phyloP scores from a whole-genome alignment of 64 coral and sea anemone genomes.

The Cladopsammia gracilis region DNA sequence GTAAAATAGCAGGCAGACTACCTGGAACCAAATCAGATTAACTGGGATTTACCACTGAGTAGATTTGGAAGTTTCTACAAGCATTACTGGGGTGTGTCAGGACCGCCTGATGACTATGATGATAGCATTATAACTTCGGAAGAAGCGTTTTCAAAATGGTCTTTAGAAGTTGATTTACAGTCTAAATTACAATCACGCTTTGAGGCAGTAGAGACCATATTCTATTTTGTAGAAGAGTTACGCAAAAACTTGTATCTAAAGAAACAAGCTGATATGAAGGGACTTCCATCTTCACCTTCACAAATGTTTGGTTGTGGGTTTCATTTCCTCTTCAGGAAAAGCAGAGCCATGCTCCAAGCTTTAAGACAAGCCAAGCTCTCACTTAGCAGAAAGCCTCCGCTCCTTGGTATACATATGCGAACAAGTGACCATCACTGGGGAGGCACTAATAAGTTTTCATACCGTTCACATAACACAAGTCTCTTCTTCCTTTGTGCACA shows the following conservation, averaged over 20 bases:
- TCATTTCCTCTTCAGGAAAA: slow-evolving; percentile 40
- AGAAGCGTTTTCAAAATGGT: slow-evolving; percentile 16
- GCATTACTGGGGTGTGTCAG: neutral
- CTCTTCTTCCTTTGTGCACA: slow-evolving; percentile 2
- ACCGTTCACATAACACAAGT: slow-evolving; percentile 5
- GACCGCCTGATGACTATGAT: neutral
- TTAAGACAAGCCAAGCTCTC: slow-evolving; percentile 7
- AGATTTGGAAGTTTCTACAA: neutral
- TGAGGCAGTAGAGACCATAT: slow-evolving; percentile 32
- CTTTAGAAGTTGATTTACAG: neutral
- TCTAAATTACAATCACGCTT: neutral
- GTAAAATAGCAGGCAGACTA: neutral
- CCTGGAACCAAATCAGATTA: slow-evolving; percentile 34
- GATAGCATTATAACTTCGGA: neutral
- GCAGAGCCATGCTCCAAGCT: neutral
- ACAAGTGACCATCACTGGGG: slow-evolving; percentile 58
- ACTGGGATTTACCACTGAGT: slow-evolving; percentile 42
- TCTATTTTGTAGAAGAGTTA: slow-evolving; percentile 26
- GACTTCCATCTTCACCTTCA: slow-evolving; percentile 13
- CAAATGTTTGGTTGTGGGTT: slow-evolving; percentile 34
- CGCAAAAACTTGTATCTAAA: slow-evolving; percentile 12
- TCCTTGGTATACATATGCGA: slow-evolving; percentile 56
- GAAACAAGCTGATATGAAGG: neutral
- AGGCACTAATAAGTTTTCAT: neutral
- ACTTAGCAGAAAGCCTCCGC: neutral